Conservation (phyloP, 2,888 invertebrate species). For the Hyposoter dolosus region DNA sequence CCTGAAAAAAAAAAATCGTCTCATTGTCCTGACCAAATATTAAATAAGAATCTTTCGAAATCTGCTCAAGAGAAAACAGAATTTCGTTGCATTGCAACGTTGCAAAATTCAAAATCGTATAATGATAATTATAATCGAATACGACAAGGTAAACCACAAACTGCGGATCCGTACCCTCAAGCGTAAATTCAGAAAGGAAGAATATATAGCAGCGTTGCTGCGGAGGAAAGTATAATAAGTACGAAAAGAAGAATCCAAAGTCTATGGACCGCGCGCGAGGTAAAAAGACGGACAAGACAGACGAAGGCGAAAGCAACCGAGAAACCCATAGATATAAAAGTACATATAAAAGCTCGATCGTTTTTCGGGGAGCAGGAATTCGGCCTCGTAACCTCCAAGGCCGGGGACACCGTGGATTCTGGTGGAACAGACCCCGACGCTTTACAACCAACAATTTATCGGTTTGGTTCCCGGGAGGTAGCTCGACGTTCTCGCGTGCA, state of each 20-base stretch:
- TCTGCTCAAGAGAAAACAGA: no score
- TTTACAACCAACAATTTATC: slow-evolving; percentile 73
- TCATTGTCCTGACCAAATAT: no score
- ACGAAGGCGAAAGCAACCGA: slow-evolving; percentile 1
- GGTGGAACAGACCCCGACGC: slow-evolving; percentile 56
- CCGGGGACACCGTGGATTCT: slow-evolving; percentile 46
- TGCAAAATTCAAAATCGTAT: no score
- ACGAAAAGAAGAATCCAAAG: slow-evolving; percentile 19
- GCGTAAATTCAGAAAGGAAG: slow-evolving; percentile 15
- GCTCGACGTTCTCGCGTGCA: slow-evolving; percentile 50
- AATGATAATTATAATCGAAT: background rate
- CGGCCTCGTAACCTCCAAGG: slow-evolving; percentile 67
- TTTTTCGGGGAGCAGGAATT: slow-evolving; percentile 69
- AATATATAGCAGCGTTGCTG: slow-evolving; percentile 22
- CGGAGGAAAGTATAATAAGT: slow-evolving; percentile 20
- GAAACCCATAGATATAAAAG: background rate
- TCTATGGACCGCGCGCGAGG: slow-evolving; percentile 20
- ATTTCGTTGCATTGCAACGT: no score
- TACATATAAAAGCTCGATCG: slow-evolving; percentile 45
- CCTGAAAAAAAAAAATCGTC: no score
- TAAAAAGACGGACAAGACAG: slow-evolving; percentile 23
- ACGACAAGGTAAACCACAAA: background rate
- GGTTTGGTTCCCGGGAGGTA: slow-evolving; percentile 63
- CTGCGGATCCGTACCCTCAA: background rate
- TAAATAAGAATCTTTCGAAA: no score